Evolutionary conservation across 2,113 vertebrate genomes (phyloP).

Genomic region (Desmodus rotundus): DNA sequence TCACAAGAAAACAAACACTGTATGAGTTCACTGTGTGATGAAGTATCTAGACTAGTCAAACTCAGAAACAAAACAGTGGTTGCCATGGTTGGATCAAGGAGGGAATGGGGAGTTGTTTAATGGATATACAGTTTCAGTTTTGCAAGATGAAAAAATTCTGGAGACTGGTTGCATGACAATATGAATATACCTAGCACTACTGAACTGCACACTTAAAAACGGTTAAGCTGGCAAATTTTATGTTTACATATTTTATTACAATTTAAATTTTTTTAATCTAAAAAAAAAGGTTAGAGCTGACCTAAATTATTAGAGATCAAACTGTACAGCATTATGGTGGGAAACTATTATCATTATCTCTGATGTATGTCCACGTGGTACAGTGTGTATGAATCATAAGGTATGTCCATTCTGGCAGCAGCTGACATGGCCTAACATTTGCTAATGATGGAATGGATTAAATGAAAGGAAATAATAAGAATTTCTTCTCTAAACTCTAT

Average conservation of each 20-base stretch:
- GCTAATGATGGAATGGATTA: conserved; percentile 54
- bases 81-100: not conserved
- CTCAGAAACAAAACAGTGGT: not conserved
- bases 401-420: not conserved
- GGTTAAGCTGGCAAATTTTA: not conserved
- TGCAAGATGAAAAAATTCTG: not conserved
- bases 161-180: not conserved
- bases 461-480: conserved; percentile 68
- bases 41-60: not conserved
- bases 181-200: not conserved
- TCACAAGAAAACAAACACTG: not conserved
- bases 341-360: not conserved
- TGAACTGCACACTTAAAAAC: not conserved
- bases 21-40: not conserved
- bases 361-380: not conserved
- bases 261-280: not conserved
- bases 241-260: not conserved
- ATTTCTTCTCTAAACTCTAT: conserved; percentile 56
- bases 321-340: conserved; percentile 29
- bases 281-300: conserved; percentile 15
- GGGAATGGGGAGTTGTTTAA: not conserved
- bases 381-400: conserved; percentile 46
- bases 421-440: conserved; percentile 50
- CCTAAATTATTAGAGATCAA: not conserved
- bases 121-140: not conserved